Evolutionary conservation across 2,113 vertebrate genomes (phyloP), one percentile per base, ranked within the genome.

Genomic region (Pelmatolapia mariae): DNA sequence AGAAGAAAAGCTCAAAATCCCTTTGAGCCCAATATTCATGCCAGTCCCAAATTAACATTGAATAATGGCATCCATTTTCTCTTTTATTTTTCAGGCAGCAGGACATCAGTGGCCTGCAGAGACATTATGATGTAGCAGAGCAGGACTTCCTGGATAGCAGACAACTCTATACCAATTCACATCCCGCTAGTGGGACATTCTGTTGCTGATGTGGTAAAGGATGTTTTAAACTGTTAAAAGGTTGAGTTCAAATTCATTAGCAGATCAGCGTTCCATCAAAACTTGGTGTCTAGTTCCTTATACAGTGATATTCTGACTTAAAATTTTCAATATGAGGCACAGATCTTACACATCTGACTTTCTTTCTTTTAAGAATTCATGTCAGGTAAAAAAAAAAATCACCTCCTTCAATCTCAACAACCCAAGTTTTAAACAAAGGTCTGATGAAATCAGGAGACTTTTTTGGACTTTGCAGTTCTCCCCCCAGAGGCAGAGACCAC

Each of bases 51-150:
- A 94, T 94, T 94, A 91, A 86, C 87, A 93, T 93, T 82, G 71
- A 83, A 91, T 92, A 93, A 93, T 92, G 57, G 78, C 82, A 63
- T 88, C 89, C 80, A 22, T 93, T 93, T 95, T 92, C 94, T 91
- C 52, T 85, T 81, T 89, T 36, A 43, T 80, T 83, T 84, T 45
- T 9, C 47, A 31, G 86, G 78, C 87, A 92, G 89, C 82, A 84
- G 87, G 89, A 84, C 81, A 81, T 80, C 50, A 40, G 73, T 3
- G 4, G 83, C 91, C 93, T 92, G 91, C 24, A 87, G 91, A 92
- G 92, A 85, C 22, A 63, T 81, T 18, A 89, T 92, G 79, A 90
- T 90, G 87, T 79, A 85, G 86, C 40, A 7, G 66, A 63, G 66
- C 38, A 82, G 45, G 50, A 82, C 29, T 61, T 71, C 59, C 73